Conservation (phyloP, 2,888 invertebrate genomes). For the Rotaria socialis region DNA sequence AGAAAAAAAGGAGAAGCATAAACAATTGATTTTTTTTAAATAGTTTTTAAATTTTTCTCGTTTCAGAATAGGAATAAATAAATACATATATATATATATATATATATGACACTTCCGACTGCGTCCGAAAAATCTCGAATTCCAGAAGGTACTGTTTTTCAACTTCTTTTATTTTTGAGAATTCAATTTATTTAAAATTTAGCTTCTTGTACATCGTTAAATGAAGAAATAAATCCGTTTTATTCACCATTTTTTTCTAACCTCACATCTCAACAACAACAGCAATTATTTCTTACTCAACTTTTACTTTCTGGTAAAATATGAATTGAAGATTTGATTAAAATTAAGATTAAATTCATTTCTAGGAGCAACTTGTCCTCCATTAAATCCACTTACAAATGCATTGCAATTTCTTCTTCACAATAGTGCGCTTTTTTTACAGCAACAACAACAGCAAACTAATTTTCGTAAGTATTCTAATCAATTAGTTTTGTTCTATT, state of each 20-base stretch:
- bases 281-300: not conserved
- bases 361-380: not conserved
- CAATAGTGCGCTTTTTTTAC: not conserved
- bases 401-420: not conserved
- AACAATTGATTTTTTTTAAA: not conserved
- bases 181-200: not conserved
- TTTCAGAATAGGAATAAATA: not conserved
- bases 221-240: not conserved
- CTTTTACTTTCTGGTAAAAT: not conserved
- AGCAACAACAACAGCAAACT: not conserved
- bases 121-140: not conserved
- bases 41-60: not conserved
- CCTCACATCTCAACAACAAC: conserved; percentile 17
- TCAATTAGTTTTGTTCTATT: not conserved
- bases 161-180: not conserved
- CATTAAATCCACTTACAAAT: not conserved
- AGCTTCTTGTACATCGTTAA: not conserved
- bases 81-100: not conserved
- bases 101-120: conserved; percentile 14
- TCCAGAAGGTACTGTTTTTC: not conserved
- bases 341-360: not conserved
- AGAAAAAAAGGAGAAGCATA: not conserved
- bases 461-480: not conserved
- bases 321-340: not conserved
- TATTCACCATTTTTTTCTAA: not conserved